A percentile compares a stretch with the other conserved stretches of the same genome.
These are phyloP conservation scores for Melitaea cinxia DNA, from an alignment of 1,140 invertebrate genomes.

Conservation along the genomic window DNA sequence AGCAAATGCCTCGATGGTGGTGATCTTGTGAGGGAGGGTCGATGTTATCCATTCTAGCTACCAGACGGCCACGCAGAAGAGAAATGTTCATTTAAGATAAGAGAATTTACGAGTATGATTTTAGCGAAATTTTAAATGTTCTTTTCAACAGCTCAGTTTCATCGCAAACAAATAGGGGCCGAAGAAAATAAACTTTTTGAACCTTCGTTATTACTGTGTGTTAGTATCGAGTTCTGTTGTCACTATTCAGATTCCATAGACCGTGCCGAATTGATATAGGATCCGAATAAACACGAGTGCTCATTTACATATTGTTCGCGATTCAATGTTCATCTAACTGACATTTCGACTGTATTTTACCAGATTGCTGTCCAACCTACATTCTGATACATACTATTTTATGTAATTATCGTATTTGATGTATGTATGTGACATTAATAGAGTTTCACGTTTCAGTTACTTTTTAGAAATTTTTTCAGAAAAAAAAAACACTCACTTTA, in stretches of 20 bases:
- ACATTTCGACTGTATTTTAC: constrained; percentile 7
- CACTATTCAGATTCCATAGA: constrained; percentile 64
- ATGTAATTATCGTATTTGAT: not conserved
- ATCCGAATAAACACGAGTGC: constrained; percentile 52
- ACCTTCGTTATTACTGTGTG: constrained; percentile 67
- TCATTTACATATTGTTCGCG: constrained; percentile 63
- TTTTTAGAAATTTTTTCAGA: not conserved
- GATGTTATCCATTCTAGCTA: constrained; percentile 76
- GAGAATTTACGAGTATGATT: constrained; percentile 77
- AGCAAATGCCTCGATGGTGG: constrained; percentile 79
- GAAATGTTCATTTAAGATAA: constrained; percentile 80
- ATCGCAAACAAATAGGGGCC: constrained; percentile 70
- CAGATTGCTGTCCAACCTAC: not conserved
- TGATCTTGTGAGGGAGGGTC: constrained; percentile 73
- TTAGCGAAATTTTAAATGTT: constrained; percentile 71
- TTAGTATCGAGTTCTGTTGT: constrained; percentile 56
- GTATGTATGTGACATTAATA: too few species aligned
- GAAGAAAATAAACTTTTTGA: constrained; percentile 62
- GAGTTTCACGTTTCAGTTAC: not conserved
- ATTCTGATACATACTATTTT: not conserved
- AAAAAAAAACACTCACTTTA: constrained; percentile 22
- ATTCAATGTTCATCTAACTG: constrained; percentile 37
- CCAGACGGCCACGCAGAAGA: constrained; percentile 72
- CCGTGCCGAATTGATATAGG: constrained; percentile 63
- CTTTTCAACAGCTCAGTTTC: constrained; percentile 46